Evolutionary conservation across 2,113 vertebrate species (phyloP), one percentile per base, ranked within the genome.

Genomic region (Caracal caracal): DNA sequence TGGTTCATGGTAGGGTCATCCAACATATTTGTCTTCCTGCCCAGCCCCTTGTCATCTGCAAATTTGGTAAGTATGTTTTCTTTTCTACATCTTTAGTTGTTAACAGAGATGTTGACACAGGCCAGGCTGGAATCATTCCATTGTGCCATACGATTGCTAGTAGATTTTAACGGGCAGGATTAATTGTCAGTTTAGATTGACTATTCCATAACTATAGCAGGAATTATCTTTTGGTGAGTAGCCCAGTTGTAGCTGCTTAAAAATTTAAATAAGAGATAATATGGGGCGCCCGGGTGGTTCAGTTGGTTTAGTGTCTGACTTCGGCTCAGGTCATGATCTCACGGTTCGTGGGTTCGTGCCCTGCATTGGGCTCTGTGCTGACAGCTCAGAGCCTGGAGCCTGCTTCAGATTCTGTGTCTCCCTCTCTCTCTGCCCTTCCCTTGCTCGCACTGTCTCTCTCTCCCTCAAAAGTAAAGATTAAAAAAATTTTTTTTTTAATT

Each of bases 31-130:
- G 47, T 91, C 87, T 43, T 73, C 51, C 24, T 95, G 92, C 78
- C 66, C 35, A 89, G 28, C 63, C 87, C 92, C 73, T 95, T 97
- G 61, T 94, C 88, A 59, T 80, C 94, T 97, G 75, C 47, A 81
- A 53, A 79, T 94, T 91, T 93, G 78, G 73, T 97, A 93, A 96
- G 13, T 94, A 51, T 92, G 83, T 96, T 95, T 95, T 93, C 85
- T 94, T 83, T 96, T 90, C 61, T 82, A 65, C 78, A 51, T 95
- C 92, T 82, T 82, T 93, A 93, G 82, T 86, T 10, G 56, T 88
- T 96, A 86, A 84, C 49, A 71, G 61, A 96, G 83, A 70, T 93
- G 17, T 94, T 96, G 86, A 94, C 66, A 73, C 78, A 96, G 30
- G 68, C 28, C 51, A 88, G 63, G 26, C 63, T 90, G n/a, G 79